Percentiles rank a stretch among this genome's conserved stretches.
Conservation (phyloP, 2,888 invertebrate species). For the Lasioglossum marginatum region DNA sequence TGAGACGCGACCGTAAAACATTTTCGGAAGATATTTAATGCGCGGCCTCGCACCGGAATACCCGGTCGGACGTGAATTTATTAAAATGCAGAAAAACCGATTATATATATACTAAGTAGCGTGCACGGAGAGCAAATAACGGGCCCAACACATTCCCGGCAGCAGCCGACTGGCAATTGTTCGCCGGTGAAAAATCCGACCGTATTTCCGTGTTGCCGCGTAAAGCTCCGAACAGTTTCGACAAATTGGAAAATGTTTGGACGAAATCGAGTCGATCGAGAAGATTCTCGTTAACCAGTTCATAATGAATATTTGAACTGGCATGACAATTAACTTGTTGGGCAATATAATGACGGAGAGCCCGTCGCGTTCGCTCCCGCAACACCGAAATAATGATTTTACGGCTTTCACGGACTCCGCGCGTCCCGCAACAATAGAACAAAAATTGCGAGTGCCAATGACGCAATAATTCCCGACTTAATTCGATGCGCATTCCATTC, state of each 20-base stretch:
- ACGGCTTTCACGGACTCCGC: not conserved
- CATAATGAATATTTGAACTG: slow-evolving; percentile 76
- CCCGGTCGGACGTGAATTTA: not conserved
- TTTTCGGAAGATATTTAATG: slow-evolving; percentile 2
- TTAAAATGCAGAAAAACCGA: not conserved
- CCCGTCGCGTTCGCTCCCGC: not conserved
- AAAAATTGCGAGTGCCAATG: not conserved
- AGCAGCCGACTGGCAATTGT: not conserved
- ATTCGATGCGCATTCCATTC: not conserved
- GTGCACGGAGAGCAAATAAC: slow-evolving; percentile 3
- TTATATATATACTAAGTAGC: too few relatives aligned
- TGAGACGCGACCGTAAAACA: not conserved
- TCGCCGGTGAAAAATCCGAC: slow-evolving; percentile 13
- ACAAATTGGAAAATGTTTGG: slow-evolving; percentile 68
- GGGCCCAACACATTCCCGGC: not conserved
- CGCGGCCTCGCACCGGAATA: not conserved
- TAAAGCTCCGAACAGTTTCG: slow-evolving; percentile 53
- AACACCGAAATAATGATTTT: slow-evolving; percentile 26
- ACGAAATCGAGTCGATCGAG: slow-evolving; percentile 50
- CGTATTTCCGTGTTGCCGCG: slow-evolving; percentile 4
- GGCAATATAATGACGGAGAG: slow-evolving; percentile 64
- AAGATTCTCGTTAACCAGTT: slow-evolving; percentile 55
- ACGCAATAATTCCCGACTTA: not conserved
- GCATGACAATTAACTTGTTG: slow-evolving; percentile 74
- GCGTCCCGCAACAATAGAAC: not conserved